These are phyloP conservation scores for Tichodroma muraria DNA, from an alignment of 2,113 vertebrate species.

Conservation along the genomic window DNA sequence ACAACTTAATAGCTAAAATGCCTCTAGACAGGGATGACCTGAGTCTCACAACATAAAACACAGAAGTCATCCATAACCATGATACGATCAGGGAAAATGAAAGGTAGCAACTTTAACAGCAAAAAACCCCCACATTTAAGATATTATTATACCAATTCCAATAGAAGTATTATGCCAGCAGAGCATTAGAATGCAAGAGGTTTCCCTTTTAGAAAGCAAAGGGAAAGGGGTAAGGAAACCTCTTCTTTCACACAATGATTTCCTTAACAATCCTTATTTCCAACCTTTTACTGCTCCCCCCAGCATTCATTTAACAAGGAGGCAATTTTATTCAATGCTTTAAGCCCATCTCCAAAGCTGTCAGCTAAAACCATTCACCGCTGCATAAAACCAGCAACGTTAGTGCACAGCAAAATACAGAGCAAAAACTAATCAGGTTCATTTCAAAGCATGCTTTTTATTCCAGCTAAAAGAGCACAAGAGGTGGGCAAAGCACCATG, in stretches of 20 bases:
- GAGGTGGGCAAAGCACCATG: neutral
- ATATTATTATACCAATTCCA: neutral
- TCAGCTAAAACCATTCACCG: neutral
- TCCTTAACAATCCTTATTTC: constrained; percentile 10
- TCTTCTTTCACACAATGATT: neutral
- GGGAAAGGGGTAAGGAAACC: neutral
- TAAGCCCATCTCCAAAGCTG: constrained; percentile 27
- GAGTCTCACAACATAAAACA: neutral
- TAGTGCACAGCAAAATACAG: neutral
- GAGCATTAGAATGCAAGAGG: neutral
- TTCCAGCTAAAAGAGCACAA: neutral
- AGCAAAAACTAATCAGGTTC: neutral
- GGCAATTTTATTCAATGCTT: constrained; percentile 27
- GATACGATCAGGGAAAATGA: neutral
- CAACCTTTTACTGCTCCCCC: neutral
- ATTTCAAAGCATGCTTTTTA: neutral
- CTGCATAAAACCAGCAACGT: neutral
- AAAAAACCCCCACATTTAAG: neutral
- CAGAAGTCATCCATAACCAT: neutral
- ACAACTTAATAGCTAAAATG: neutral
- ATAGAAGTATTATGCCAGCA: neutral
- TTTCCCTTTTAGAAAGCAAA: neutral
- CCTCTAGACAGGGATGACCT: neutral
- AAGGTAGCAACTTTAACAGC: neutral
- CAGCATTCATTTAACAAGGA: constrained; percentile 23